Evolutionary conservation across 2,797 vertebrate species (phyloP).

Genomic region (Hoplostethus mediterraneus): DNA sequence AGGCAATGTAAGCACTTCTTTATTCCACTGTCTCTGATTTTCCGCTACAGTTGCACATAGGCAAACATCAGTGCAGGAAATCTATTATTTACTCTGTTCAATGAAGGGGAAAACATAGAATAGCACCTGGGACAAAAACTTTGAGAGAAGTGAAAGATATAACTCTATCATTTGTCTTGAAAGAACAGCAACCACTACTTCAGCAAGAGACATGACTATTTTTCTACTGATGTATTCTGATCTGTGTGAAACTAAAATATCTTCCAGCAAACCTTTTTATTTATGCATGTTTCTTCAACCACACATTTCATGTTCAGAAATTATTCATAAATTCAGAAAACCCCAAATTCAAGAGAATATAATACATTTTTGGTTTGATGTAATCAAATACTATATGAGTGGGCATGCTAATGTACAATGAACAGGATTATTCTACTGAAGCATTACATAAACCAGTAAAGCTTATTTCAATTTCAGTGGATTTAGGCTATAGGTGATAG

Average conservation of each 20-base stretch:
- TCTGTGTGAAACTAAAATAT: background rate
- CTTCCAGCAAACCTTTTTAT: too few relatives aligned
- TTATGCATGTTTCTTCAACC: too few relatives aligned
- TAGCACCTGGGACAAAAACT: constrained; percentile 40
- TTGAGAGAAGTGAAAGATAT: constrained; percentile 4
- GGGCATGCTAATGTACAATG: background rate
- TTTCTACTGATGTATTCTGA: background rate
- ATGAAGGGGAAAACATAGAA: constrained; percentile 45
- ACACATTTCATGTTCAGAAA: too few relatives aligned
- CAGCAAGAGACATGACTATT: background rate
- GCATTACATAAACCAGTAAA: background rate
- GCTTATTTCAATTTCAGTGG: background rate
- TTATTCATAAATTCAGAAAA: too few relatives aligned
- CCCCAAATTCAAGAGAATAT: too few relatives aligned
- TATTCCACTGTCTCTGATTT: constrained; percentile 41
- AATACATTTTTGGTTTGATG: too few relatives aligned
- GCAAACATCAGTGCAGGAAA: constrained; percentile 48
- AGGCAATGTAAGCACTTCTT: constrained; percentile 33
- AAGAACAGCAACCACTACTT: too few relatives aligned
- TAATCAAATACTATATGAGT: too few relatives aligned
- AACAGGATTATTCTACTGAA: background rate
- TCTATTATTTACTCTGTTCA: constrained; percentile 65
- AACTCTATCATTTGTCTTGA: background rate
- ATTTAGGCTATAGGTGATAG: background rate
- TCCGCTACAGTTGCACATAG: constrained; percentile 34